These are phyloP conservation scores for Colinus virginianus DNA, from an alignment of 2,113 vertebrate species.

Conservation along the genomic window DNA sequence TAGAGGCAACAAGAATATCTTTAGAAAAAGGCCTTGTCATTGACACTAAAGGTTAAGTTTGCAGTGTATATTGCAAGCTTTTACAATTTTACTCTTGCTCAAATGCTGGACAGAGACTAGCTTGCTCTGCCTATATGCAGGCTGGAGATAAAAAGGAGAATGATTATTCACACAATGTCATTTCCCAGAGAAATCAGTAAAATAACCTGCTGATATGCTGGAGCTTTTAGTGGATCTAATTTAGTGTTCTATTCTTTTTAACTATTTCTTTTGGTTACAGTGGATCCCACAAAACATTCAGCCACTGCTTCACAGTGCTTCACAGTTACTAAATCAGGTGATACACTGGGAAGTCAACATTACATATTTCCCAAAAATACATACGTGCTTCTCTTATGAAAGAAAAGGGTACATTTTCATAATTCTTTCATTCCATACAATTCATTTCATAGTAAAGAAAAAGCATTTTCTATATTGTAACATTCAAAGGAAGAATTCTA, in stretches of 20 bases:
- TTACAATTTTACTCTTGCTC: neutral
- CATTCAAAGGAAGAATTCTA: neutral
- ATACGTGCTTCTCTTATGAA: neutral
- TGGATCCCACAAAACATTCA: neutral
- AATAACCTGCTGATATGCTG: neutral
- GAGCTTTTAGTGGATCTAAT: neutral
- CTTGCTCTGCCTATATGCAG: neutral
- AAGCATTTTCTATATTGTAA: neutral
- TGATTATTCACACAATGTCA: neutral
- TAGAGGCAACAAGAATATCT: neutral
- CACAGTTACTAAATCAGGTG: neutral
- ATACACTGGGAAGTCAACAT: neutral
- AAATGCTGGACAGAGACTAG: neutral
- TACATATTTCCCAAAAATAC: neutral
- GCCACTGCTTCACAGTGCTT: neutral
- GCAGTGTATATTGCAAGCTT: neutral
- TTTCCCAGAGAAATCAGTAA: neutral
- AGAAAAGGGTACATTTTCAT: neutral
- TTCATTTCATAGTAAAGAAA: neutral
- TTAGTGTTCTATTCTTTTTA: neutral
- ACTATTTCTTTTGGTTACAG: neutral
- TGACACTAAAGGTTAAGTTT: neutral
- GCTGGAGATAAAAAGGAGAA: neutral
- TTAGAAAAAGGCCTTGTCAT: neutral
- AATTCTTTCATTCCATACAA: neutral